Base-by-base conservation (phyloP, 2,113 vertebrate species). In the Centropus bengalensis region DNA sequence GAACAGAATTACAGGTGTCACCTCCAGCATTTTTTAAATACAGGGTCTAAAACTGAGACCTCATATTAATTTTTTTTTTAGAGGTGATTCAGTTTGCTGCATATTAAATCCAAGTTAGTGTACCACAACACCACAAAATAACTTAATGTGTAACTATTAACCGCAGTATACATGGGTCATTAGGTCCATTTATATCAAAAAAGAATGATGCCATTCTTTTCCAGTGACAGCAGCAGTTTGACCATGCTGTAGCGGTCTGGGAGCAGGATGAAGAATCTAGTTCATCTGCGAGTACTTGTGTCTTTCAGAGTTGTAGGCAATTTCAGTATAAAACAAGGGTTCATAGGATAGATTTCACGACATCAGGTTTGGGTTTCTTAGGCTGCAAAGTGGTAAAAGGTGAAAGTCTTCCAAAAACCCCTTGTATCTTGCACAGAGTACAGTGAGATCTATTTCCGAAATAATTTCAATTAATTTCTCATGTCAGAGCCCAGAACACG, bases 141-240 rank as follows among this genome's bases (percentile, higher is more conserved):
- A 79, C 51, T 89, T 89, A 68, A 84, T 82, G 84, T 85, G 71
- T 80, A 80, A 91, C 71, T 40, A 69, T 82, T 91, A 87, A 92
- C 54, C 38, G 60, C 30, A 38, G 27, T 55, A 67, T 38, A 38
- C 55, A 38, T 67, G 62, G 89, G 62, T 87, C 74, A 76, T 85
- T 86, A 66, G 66, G 30, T 77, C 59, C 82, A 52, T 80, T 92
- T 62, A 26, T 71, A 79, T 87, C 22, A 30, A 85, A 80, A 77
- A 30, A 74, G 24, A n/a, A 30, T 66, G 76, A 27, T 70, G 42
- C 32, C 14, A 23, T 71, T 86, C 26, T 83, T 12, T 68, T 73
- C 82, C 51, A 69, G 47, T 73, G 45, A 42, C 42, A 24, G 45
- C 30, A 85, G 30, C 42, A 55, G 38, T 47, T 91, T 91, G 85